Evolutionary conservation across 2,888 invertebrate genomes (phyloP).

Genomic region (Diplolepis rosae): DNA sequence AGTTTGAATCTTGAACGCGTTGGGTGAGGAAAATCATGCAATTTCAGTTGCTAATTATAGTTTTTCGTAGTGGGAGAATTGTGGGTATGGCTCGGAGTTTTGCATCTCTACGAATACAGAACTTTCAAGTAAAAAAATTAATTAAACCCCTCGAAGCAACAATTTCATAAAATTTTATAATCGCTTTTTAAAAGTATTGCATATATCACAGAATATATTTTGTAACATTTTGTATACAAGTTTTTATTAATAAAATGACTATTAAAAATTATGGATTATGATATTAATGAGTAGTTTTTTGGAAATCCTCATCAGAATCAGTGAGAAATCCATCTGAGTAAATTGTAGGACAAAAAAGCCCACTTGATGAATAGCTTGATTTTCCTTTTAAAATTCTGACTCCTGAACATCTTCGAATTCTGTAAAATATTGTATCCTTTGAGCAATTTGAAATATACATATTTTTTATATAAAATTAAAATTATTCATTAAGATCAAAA

Average conservation of each 20-base stretch:
- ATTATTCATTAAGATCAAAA: no score
- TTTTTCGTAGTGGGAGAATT: constrained; percentile 55
- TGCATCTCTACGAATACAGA: constrained; percentile 59
- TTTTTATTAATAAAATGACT: not conserved
- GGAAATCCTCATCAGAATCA: not conserved
- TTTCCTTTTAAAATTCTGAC: constrained; percentile 48
- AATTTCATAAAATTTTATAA: not conserved
- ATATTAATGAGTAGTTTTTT: not conserved
- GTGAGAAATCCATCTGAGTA: not conserved
- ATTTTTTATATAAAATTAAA: no score
- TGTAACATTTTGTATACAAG: not conserved
- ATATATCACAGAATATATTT: no score
- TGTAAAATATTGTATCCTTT: constrained; percentile 39
- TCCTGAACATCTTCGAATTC: constrained; percentile 50
- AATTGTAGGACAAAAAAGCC: constrained; percentile 38
- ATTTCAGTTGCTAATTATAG: not conserved
- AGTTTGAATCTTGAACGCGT: no score
- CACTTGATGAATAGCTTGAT: constrained; percentile 33
- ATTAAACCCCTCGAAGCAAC: not conserved
- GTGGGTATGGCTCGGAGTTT: constrained; percentile 61
- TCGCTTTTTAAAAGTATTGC: not conserved
- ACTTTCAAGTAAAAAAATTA: constrained; percentile 46
- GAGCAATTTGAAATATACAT: no score
- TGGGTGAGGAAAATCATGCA: no score
- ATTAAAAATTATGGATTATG: not conserved